Evolutionary conservation across 2,888 invertebrate genomes (phyloP).

Genomic region (Brachycybe producta): DNA sequence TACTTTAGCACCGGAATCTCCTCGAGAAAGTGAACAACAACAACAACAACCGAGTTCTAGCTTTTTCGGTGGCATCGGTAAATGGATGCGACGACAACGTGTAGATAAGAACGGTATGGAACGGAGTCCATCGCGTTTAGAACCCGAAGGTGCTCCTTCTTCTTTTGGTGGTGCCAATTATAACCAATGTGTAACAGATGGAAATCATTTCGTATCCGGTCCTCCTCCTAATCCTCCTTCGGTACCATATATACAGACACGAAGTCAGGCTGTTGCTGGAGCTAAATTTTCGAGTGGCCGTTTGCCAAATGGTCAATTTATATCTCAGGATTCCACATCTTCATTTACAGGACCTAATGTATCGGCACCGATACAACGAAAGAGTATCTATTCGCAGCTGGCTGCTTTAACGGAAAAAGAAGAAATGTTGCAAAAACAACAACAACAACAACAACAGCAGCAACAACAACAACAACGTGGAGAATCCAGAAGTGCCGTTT

Average conservation of each 20-base stretch:
- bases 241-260: slow-evolving; percentile 13
- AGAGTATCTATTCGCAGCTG: slow-evolving; percentile 17
- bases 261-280: slow-evolving; percentile 15
- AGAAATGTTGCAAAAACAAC: slow-evolving; percentile 5
- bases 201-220: background rate
- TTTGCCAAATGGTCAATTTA: background rate
- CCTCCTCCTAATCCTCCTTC: slow-evolving; percentile 16
- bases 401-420: slow-evolving; percentile 15
- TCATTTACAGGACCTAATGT: background rate
- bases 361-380: slow-evolving; percentile 13
- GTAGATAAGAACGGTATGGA: slow-evolving; percentile 10
- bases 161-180: background rate
- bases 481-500: slow-evolving; percentile 6
- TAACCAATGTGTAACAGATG: background rate
- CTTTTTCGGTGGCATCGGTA: slow-evolving; percentile 20
- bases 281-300: slow-evolving; percentile 15
- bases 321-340: background rate
- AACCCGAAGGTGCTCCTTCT: slow-evolving; percentile 28
- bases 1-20: background rate
- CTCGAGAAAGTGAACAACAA: no score
- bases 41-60: no score
- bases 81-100: slow-evolving; percentile 20
- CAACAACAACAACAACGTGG: background rate
- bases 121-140: slow-evolving; percentile 23
- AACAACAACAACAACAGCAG: background rate